These are phyloP conservation scores for Toxostoma redivivum DNA, from an alignment of 2,113 vertebrate genomes.

Conservation along the genomic window DNA sequence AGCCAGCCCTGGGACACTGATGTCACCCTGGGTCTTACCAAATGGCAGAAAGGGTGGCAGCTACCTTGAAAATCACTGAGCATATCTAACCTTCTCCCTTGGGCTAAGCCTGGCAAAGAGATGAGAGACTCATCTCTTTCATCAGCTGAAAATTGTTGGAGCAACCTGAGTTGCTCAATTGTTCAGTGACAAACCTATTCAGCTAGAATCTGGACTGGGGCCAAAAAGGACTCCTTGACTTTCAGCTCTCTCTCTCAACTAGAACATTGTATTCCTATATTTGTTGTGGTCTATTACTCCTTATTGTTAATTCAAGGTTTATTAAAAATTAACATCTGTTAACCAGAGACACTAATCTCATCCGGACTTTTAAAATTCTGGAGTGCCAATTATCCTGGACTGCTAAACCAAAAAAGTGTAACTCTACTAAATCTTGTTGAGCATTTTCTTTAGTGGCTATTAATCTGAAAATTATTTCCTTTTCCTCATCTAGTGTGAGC, in stretches of 20 bases:
- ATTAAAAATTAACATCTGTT: constrained; percentile 9
- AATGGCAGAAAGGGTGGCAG: background rate
- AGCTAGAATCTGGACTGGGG: background rate
- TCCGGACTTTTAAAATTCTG: background rate
- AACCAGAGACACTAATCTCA: background rate
- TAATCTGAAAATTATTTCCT: background rate
- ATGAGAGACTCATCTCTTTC: background rate
- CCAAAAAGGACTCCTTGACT: background rate
- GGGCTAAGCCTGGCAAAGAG: background rate
- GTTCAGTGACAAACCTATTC: background rate
- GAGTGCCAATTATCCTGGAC: background rate
- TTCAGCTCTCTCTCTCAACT: background rate
- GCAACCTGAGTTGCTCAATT: background rate
- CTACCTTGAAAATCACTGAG: background rate
- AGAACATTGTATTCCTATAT: background rate
- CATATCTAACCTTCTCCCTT: background rate
- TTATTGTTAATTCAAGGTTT: background rate
- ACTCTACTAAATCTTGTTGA: background rate
- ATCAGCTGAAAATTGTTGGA: background rate
- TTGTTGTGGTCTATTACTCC: background rate
- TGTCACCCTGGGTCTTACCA: background rate
- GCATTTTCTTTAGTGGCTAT: background rate
- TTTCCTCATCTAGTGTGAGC: background rate
- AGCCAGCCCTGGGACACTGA: background rate
- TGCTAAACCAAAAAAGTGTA: background rate